Evolutionary conservation across 2,888 invertebrate genomes (phyloP).

Genomic region (Drosophila flavopinicola): DNA sequence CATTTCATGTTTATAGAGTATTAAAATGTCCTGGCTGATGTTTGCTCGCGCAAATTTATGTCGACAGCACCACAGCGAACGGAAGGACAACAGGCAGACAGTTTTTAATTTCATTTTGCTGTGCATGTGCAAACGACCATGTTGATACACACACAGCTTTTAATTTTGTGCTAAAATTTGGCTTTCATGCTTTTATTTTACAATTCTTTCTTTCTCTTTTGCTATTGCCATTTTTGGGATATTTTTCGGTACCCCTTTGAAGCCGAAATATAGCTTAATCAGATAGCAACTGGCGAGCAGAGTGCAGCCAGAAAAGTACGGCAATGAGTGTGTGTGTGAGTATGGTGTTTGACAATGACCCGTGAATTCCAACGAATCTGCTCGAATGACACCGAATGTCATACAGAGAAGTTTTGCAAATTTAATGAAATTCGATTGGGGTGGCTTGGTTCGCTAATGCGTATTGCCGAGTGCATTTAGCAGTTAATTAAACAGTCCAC

Average conservation of each 20-base stretch:
- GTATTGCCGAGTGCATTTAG: conserved; percentile 28
- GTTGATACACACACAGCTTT: conserved; percentile 53
- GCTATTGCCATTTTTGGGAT: conserved; percentile 6
- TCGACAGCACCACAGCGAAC: conserved; percentile 29
- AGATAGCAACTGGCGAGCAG: conserved; percentile 16
- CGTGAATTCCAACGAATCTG: background rate
- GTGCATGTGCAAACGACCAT: conserved; percentile 38
- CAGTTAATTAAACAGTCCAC: conserved; percentile 55
- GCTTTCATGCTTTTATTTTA: conserved; percentile 6
- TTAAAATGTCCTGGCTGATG: conserved; percentile 34
- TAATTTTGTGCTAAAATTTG: conserved; percentile 31
- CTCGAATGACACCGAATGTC: conserved; percentile 10
- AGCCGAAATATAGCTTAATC: conserved; percentile 33
- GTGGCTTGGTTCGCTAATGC: conserved; percentile 9
- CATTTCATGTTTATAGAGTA: conserved; percentile 27
- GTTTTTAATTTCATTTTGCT: conserved; percentile 53
- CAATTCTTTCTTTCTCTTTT: conserved; percentile 1
- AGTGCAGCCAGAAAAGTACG: conserved; percentile 59
- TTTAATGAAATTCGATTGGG: conserved; percentile 68
- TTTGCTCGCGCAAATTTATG: conserved; percentile 43
- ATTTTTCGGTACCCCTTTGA: conserved; percentile 37
- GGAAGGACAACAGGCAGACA: conserved; percentile 4
- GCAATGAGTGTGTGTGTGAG: conserved; percentile 8
- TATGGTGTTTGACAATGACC: conserved; percentile 2
- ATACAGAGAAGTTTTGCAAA: conserved; percentile 27